phyloP scores from a whole-genome alignment of 2,113 vertebrate species.

The Lipotes vexillifer region DNA sequence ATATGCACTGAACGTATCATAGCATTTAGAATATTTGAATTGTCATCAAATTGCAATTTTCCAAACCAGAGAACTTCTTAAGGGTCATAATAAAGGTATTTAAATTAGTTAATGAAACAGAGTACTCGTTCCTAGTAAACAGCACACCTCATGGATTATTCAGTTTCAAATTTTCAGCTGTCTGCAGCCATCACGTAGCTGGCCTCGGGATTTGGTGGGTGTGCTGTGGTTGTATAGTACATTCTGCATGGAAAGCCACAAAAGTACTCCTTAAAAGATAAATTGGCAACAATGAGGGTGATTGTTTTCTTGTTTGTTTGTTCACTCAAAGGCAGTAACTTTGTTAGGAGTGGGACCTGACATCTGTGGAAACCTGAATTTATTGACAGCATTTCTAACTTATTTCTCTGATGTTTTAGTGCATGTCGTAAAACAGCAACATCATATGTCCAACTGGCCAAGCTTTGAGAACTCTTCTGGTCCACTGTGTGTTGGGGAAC shows the following conservation, averaged over 20 bases:
- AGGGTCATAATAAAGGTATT: not conserved
- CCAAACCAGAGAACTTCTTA: not conserved
- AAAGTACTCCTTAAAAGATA: not conserved
- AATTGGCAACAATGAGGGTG: not conserved
- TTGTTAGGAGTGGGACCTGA: not conserved
- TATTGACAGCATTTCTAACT: not conserved
- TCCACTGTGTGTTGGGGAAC: not conserved
- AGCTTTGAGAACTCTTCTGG: not conserved
- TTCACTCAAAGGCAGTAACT: not conserved
- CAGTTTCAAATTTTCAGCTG: not conserved
- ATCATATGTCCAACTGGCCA: no score
- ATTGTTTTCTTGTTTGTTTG: not conserved
- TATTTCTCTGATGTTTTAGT: not conserved
- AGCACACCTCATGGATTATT: not conserved
- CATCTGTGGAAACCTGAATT: not conserved
- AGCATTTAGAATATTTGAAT: slow-evolving; percentile 16
- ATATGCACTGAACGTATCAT: not conserved
- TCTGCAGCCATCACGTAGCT: not conserved
- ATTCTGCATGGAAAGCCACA: not conserved
- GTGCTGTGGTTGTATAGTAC: not conserved
- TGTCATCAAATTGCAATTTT: not conserved
- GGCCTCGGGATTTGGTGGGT: not conserved
- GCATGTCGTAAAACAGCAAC: not conserved
- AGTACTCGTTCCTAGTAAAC: not conserved
- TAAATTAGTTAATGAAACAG: slow-evolving; percentile 5